phyloP scores from a whole-genome alignment of 30 jellyfish, hydroid and myxozoan species.

The Hydractinia symbiolongicarpus region DNA sequence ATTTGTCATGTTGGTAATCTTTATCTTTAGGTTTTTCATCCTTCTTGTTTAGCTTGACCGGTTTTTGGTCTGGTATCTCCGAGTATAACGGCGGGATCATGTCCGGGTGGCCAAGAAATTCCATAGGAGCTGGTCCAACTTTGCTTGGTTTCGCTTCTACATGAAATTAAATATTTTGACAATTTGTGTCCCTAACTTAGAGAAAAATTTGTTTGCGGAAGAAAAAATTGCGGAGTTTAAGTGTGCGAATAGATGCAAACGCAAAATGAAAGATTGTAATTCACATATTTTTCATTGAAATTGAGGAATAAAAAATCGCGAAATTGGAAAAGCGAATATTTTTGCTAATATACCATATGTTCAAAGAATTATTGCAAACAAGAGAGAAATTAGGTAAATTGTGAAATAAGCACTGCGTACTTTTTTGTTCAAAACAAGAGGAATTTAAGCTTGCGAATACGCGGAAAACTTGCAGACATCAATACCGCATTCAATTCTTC shows the following conservation, averaged over 20 bases:
- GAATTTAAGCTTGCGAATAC: too few species aligned
- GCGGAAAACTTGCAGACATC: too few species aligned
- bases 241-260: not conserved
- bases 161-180: not conserved
- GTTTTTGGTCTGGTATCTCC: not conserved
- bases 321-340: too few species aligned
- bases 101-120: not conserved
- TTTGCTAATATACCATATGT: too few species aligned
- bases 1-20: slow-evolving; percentile 7
- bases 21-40: slow-evolving; percentile 2
- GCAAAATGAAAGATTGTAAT: not conserved
- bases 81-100: slow-evolving; percentile 1
- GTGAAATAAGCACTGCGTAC: too few species aligned
- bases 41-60: slow-evolving; percentile 11
- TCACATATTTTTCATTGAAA: too few species aligned
- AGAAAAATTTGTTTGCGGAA: not conserved
- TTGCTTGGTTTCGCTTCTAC: not conserved
- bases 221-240: not conserved
- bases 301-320: too few species aligned
- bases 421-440: too few species aligned
- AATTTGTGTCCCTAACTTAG: not conserved
- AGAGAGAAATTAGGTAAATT: too few species aligned
- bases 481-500: too few species aligned
- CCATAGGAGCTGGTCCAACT: not conserved
- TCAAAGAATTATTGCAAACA: too few species aligned